These are phyloP conservation scores for Cancer borealis DNA, from an alignment of 2,888 invertebrate species.

Conservation along the genomic window DNA sequence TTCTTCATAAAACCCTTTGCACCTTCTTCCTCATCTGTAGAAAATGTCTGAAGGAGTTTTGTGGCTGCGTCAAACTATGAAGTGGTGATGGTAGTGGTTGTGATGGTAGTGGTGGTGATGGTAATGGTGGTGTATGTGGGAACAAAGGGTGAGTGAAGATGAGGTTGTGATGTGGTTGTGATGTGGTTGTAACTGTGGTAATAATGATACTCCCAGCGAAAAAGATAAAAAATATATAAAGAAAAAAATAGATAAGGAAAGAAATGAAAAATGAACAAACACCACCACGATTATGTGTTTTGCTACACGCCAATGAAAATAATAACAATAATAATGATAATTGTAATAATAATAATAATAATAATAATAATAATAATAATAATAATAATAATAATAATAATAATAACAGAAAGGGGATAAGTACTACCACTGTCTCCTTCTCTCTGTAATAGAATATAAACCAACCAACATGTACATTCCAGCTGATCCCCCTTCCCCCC, in stretches of 20 bases:
- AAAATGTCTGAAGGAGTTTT: background rate
- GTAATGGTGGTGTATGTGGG: no score
- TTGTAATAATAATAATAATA: background rate
- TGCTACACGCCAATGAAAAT: no score
- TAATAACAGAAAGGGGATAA: background rate
- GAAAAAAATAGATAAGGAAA: background rate
- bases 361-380: background rate
- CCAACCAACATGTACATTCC: background rate
- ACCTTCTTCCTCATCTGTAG: background rate
- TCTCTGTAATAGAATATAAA: background rate
- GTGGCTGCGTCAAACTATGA: background rate
- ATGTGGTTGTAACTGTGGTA: no score
- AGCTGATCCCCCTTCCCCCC: background rate
- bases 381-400: constrained; percentile 4
- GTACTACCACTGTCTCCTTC: background rate
- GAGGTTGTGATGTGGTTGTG: background rate
- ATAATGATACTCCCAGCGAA: no score
- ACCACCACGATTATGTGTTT: background rate
- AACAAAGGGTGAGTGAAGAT: background rate
- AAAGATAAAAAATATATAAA: no score
- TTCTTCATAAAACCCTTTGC: background rate
- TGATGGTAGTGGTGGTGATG: no score
- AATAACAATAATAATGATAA: background rate
- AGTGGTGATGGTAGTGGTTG: no score
- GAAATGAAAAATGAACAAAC: background rate